These are phyloP conservation scores for Cylindroiulus punctatus DNA, from an alignment of 2,888 invertebrate genomes.

Conservation along the genomic window DNA sequence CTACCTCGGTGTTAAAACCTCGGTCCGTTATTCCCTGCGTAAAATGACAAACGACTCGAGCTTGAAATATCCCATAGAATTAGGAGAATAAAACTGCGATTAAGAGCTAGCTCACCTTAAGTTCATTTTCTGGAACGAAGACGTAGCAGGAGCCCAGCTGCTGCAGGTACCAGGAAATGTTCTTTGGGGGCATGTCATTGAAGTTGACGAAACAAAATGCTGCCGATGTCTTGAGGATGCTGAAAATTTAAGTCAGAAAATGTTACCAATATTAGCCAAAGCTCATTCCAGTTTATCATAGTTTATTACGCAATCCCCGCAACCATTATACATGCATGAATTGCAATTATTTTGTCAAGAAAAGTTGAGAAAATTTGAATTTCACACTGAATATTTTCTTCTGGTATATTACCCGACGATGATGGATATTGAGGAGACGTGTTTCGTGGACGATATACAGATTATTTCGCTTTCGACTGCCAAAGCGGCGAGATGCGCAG, in stretches of 20 bases:
- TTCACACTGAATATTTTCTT: neutral
- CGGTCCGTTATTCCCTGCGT: neutral
- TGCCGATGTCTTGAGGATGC: constrained; percentile 15
- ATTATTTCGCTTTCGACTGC: neutral
- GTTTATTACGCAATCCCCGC: no score
- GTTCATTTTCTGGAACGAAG: neutral
- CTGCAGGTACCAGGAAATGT: neutral
- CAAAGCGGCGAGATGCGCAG: neutral
- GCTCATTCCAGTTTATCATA: no score
- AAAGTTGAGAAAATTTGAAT: neutral
- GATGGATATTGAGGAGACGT: neutral
- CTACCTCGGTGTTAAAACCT: neutral
- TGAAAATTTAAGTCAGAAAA: neutral
- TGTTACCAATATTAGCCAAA: neutral
- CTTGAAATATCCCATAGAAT: no score
- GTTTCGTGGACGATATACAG: neutral
- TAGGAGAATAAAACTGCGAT: no score
- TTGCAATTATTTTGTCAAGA: neutral
- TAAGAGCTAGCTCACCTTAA: neutral
- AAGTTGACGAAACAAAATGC: constrained; percentile 40
- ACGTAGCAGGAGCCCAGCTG: neutral
- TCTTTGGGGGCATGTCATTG: neutral
- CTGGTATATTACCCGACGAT: neutral
- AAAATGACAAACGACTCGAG: neutral
- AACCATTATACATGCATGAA: no score